phyloP scores from a whole-genome alignment of 2,797 vertebrate genomes.

The Hemitrygon akajei region DNA sequence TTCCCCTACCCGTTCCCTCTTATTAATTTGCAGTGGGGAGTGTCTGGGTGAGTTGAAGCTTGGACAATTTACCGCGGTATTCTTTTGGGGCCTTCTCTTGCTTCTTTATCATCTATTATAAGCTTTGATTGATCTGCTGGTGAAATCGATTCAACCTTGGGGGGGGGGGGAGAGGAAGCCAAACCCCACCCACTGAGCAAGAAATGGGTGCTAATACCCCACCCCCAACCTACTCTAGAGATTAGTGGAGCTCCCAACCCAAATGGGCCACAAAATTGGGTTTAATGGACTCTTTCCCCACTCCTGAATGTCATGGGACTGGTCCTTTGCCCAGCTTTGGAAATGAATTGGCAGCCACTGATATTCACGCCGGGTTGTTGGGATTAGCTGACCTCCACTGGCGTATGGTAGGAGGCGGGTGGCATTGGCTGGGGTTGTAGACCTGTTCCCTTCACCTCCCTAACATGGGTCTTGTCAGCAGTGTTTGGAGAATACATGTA shows the following conservation, averaged over 20 bases:
- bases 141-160: neutral
- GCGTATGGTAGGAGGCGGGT: neutral
- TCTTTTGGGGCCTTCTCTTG: neutral
- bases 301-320: too few relatives aligned
- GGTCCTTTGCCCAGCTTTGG: too few relatives aligned
- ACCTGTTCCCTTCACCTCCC: neutral
- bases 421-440: neutral
- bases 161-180: neutral
- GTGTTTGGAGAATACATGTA: neutral
- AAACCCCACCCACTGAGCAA: too few relatives aligned
- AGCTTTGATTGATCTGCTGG: neutral
- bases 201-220: too few relatives aligned
- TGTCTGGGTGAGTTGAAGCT: neutral
- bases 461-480: neutral
- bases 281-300: too few relatives aligned
- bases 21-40: neutral
- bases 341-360: too few relatives aligned
- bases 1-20: too few relatives aligned
- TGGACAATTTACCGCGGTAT: too few relatives aligned
- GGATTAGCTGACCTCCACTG: neutral
- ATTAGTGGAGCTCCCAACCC: too few relatives aligned
- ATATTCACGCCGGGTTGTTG: too few relatives aligned
- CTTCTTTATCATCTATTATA: neutral
- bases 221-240: too few relatives aligned
- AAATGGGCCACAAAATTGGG: too few relatives aligned